These are phyloP conservation scores for Corapipo altera DNA, from an alignment of 2,113 vertebrate genomes.

Conservation along the genomic window DNA sequence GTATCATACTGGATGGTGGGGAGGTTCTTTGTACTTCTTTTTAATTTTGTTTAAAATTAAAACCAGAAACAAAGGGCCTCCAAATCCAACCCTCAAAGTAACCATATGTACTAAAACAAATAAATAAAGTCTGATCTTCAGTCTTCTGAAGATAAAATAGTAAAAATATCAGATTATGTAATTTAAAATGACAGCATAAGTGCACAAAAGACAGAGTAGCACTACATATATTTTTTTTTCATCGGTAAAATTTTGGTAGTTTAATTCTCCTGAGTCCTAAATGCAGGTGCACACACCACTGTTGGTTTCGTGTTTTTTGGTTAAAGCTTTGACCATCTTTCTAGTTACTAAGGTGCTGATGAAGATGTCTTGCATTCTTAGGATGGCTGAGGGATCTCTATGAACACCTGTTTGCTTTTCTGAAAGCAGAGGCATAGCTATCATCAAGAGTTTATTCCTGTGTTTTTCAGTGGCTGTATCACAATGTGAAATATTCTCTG, in stretches of 20 bases:
- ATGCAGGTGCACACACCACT: not conserved
- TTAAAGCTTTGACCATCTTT: not conserved
- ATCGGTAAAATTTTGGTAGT: not conserved
- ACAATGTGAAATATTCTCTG: conserved; percentile 17
- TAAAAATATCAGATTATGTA: not conserved
- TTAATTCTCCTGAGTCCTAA: not conserved
- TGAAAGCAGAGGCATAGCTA: not conserved
- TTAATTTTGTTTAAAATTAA: not conserved
- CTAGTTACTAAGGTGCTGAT: not conserved
- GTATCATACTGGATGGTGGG: not conserved
- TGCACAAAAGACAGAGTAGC: not conserved
- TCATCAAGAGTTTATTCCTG: not conserved
- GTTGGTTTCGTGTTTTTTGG: not conserved
- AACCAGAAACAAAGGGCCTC: not conserved
- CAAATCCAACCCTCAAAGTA: not conserved
- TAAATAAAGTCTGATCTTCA: not conserved
- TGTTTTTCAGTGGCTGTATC: not conserved
- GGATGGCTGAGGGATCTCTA: not conserved
- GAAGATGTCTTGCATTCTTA: not conserved
- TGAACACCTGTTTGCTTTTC: not conserved
- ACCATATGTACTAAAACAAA: not conserved
- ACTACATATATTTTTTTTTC: not conserved
- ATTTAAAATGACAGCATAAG: not conserved
- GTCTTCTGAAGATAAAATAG: not conserved
- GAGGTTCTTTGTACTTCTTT: not conserved